Evolutionary conservation across 2,888 invertebrate species (phyloP).

Genomic region (Hyles lineata): DNA sequence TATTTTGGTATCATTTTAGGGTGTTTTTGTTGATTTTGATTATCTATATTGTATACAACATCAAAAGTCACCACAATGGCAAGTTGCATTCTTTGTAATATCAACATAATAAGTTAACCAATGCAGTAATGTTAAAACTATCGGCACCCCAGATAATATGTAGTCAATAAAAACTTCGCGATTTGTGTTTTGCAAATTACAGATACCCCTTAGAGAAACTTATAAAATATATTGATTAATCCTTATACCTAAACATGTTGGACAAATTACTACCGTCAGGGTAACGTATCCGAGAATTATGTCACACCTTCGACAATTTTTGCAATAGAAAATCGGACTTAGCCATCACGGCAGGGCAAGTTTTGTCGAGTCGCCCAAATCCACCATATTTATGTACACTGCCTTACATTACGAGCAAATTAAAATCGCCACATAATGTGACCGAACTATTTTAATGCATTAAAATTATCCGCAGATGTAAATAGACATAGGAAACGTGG

Average conservation of each 20-base stretch:
- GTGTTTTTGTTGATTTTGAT: no score
- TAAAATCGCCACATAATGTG: background rate
- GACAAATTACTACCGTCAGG: background rate
- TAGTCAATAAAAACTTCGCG: background rate
- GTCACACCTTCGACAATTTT: slow-evolving; percentile 29
- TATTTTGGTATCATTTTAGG: no score
- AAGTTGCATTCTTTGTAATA: background rate
- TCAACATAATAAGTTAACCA: background rate
- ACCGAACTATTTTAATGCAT: background rate
- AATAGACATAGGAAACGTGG: slow-evolving; percentile 29
- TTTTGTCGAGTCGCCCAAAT: background rate
- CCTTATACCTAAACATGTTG: background rate
- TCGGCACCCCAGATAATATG: background rate
- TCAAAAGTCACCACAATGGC: no score
- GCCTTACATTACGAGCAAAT: background rate
- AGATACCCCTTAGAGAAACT: background rate
- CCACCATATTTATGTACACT: slow-evolving; percentile 4
- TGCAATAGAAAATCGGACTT: background rate
- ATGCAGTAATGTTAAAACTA: background rate
- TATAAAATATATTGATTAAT: background rate
- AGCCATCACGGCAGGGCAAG: background rate
- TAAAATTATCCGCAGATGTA: slow-evolving; percentile 11
- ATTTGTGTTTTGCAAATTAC: background rate
- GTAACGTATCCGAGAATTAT: slow-evolving; percentile 17
- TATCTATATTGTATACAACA: no score